Evolutionary conservation across 2,888 invertebrate species (phyloP), one percentile per base, ranked within the genome.

Genomic region (Epirrita christyi): DNA sequence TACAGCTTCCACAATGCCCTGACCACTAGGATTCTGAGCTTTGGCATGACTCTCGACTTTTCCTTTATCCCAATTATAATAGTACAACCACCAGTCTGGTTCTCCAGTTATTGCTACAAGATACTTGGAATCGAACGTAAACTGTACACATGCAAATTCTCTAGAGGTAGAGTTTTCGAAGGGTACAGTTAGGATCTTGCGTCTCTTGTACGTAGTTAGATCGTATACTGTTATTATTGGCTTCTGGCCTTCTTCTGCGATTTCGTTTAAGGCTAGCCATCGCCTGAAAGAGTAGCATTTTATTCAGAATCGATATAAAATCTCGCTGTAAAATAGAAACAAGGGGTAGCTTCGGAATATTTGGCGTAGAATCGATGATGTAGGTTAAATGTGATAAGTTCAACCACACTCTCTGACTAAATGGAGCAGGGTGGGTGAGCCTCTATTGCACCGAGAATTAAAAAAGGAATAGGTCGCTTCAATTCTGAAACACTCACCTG

Each of bases 31-130:
- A 84, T 95, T 96, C 59, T 93, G 95, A 1, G 96, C 94, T 81
- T 95, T 96, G 0, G 94, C 93, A 53, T 94, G 94, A 55, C 95
- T 96, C 71, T 96, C 95, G 32, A 97, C 93, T 81, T 96, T 96
- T 9, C 96, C 96, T 77, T 95, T 96, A 70, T 97, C 96, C 95
- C 96, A 94, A 78, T 95, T 95, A 92, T 97, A 96, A 85, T 95
- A 94, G 75, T 97, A 93, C 86, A 97, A 90, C 69, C 93, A 94
- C 95, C 96, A 96, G 80, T 97, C 97, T 0, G 98, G 97, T 61
- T 95, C 95, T 2, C 96, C 96, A 0, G 96, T 96, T 29, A 98
- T 94, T 0, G 96, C 94, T 0, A 96, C 94, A 9, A 98, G 80
- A 65, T 95, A 95, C 78, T 96, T 96, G 1, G 96, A 96, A 80